These are phyloP conservation scores for Macrosiphum euphorbiae DNA, from an alignment of 2,888 invertebrate species.

Conservation along the genomic window DNA sequence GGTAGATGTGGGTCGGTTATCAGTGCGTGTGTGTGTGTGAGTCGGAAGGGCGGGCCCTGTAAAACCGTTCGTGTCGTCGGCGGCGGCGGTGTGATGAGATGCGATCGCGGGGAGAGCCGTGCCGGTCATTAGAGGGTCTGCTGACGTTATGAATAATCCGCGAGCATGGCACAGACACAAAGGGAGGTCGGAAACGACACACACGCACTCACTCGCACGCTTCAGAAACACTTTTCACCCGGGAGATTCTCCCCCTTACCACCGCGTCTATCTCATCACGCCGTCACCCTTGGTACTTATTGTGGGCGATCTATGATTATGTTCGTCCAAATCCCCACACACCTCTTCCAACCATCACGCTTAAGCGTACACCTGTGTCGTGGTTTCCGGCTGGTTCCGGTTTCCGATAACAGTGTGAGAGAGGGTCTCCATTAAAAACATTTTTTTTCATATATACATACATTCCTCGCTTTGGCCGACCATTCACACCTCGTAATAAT, in stretches of 20 bases:
- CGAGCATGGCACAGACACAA: background rate
- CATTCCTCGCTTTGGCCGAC: background rate
- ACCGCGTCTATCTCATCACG: background rate
- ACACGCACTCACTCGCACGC: background rate
- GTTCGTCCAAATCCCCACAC: background rate
- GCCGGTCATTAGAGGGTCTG: constrained; percentile 51
- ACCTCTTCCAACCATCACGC: background rate
- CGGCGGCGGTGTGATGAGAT: background rate
- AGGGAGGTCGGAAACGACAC: constrained; percentile 30
- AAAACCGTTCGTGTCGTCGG: constrained; percentile 21
- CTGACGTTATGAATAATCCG: constrained; percentile 58
- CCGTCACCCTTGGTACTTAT: background rate
- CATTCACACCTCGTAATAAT: background rate
- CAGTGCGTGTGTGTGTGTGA: background rate
- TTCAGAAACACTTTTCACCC: constrained; percentile 14
- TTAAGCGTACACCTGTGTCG: constrained; percentile 4
- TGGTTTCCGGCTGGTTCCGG: constrained; percentile 13
- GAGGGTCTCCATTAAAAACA: constrained; percentile 1
- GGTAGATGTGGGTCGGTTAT: background rate
- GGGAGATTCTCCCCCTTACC: background rate
- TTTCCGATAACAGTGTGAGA: constrained; percentile 2
- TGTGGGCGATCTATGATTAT: constrained; percentile 24
- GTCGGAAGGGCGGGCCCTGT: background rate
- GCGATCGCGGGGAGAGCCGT: background rate
- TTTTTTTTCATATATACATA: background rate